Conservation (phyloP, 2,113 vertebrate species). For the Solenodon paradoxus region DNA sequence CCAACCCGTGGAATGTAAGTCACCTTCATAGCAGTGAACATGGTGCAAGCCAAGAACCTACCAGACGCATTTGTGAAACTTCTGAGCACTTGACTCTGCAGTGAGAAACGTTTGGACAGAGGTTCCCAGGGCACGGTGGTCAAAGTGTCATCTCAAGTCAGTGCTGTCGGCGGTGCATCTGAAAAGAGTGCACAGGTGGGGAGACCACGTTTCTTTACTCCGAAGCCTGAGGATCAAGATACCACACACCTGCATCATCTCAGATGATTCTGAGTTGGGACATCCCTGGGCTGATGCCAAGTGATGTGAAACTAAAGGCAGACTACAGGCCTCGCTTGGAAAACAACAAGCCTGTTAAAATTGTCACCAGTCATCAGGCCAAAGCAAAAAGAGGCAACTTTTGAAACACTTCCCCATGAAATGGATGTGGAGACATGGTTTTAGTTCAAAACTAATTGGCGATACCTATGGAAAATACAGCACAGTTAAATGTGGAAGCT, state of each 20-base stretch:
- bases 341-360: accelerated
- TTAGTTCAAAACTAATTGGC: too few relatives aligned
- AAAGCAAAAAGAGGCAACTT: not conserved
- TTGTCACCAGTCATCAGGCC: accelerated
- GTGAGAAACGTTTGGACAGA: not conserved
- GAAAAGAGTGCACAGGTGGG: too few relatives aligned
- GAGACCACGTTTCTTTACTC: not conserved
- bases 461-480: accelerated
- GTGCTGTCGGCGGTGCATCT: not conserved
- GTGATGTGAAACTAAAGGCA: not conserved
- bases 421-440: not conserved
- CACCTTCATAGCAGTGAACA: not conserved
- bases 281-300: not conserved
- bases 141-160: not conserved
- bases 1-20: not conserved
- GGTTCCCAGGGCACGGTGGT: not conserved
- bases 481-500: too few relatives aligned
- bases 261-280: too few relatives aligned
- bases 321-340: not conserved
- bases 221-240: not conserved
- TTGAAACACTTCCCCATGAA: not conserved
- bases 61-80: not conserved
- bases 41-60: not conserved
- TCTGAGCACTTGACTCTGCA: not conserved
- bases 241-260: too few relatives aligned